Evolutionary conservation across 2,797 vertebrate genomes (phyloP).

Genomic region (Fratercula arctica): DNA sequence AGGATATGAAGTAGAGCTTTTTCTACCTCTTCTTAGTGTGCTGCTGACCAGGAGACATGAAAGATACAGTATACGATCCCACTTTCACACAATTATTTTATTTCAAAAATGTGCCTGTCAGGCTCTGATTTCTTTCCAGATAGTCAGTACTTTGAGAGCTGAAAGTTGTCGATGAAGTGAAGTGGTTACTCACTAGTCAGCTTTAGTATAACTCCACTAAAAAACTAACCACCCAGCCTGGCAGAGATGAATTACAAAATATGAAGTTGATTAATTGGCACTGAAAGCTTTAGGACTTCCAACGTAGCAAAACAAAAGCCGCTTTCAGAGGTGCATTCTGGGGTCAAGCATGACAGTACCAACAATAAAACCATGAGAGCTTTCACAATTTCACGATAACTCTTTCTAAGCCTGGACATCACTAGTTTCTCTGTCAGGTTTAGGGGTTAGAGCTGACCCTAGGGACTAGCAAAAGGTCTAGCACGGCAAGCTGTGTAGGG

Average conservation of each 20-base stretch:
- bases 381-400: not conserved
- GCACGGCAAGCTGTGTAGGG: not conserved
- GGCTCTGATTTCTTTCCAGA: not conserved
- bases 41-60: not conserved
- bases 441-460: not conserved
- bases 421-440: not conserved
- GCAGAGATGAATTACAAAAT: not conserved
- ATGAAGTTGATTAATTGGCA: not conserved
- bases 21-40: not conserved
- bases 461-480: not conserved
- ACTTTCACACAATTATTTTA: not conserved
- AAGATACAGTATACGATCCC: not conserved
- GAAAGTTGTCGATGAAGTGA: not conserved
- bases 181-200: not conserved
- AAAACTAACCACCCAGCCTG: not conserved
- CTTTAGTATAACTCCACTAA: not conserved
- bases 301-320: not conserved
- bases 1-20: not conserved
- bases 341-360: not conserved
- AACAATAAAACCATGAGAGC: not conserved
- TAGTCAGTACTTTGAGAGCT: not conserved
- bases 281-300: not conserved
- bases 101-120: not conserved
- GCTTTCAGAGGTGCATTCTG: not conserved
- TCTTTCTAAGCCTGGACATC: not conserved